Conservation (phyloP, 2,888 invertebrate species). For the Euclidia mi region DNA sequence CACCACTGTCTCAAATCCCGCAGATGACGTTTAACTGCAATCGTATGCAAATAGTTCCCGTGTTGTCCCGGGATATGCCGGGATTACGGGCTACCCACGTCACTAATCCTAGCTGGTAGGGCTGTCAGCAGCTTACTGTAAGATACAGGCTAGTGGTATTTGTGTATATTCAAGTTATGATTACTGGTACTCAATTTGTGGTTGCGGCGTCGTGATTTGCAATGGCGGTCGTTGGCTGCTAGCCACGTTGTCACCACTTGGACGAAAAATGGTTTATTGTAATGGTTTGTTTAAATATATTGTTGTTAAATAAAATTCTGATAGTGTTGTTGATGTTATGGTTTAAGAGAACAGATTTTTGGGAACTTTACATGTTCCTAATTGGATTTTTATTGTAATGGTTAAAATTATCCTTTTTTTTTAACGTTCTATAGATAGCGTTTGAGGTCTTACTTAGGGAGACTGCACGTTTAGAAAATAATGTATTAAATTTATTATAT, state of each 20-base stretch:
- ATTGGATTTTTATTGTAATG: no score
- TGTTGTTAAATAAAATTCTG: not conserved
- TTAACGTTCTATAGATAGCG: no score
- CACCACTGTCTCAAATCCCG: constrained; percentile 76
- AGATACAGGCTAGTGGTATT: constrained; percentile 73
- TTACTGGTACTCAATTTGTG: constrained; percentile 54
- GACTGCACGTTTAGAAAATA: no score
- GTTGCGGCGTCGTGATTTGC: constrained; percentile 54
- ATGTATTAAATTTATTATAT: no score
- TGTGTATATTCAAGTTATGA: constrained; percentile 61
- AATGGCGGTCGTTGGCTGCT: constrained; percentile 34
- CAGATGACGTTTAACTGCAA: constrained; percentile 84
- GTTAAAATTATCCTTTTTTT: no score
- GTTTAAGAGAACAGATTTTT: no score
- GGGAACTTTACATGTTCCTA: no score
- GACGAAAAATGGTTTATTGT: constrained; percentile 10
- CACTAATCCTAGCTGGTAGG: constrained; percentile 78
- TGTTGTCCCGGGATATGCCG: constrained; percentile 73
- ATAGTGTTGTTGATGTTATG: no score
- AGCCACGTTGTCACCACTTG: constrained; percentile 28
- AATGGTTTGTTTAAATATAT: constrained; percentile 1
- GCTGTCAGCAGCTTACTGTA: constrained; percentile 77
- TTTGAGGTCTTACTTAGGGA: no score
- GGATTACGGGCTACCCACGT: constrained; percentile 71
- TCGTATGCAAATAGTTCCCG: constrained; percentile 80